Percentiles rank a stretch among this genome's conserved stretches.
Evolutionary conservation across 2,797 vertebrate species (phyloP).

Genomic region (Rhinichthys osculus): DNA sequence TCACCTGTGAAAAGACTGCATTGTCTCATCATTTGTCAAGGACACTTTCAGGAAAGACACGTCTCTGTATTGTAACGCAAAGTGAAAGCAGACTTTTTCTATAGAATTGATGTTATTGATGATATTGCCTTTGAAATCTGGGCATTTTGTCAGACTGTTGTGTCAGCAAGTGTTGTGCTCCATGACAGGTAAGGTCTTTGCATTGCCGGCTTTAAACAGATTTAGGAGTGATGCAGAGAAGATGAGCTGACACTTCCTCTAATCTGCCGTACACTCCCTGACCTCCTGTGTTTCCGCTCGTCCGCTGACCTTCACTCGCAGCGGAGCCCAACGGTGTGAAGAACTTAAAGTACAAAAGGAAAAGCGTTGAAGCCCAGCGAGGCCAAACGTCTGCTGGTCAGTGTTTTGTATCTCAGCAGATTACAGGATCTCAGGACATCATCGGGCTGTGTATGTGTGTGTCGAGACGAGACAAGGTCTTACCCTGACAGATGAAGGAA

Average conservation of each 20-base stretch:
- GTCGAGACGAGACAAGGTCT: constrained; percentile 63
- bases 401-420: constrained; percentile 26
- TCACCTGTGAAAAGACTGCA: constrained; percentile 18
- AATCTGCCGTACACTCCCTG: constrained; percentile 29
- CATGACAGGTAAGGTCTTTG: constrained; percentile 38
- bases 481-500: constrained; percentile 97
- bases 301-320: constrained; percentile 34
- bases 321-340: background rate
- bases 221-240: constrained; percentile 42
- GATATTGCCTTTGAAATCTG: constrained; percentile 43
- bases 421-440: constrained; percentile 28
- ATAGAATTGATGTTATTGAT: constrained; percentile 37
- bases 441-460: constrained; percentile 9
- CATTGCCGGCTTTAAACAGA: constrained; percentile 38
- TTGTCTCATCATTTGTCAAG: constrained; percentile 24
- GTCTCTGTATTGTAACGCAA: background rate
- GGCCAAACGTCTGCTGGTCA: background rate
- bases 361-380: background rate
- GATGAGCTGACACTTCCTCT: constrained; percentile 45
- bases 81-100: constrained; percentile 23
- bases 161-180: constrained; percentile 41
- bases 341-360: constrained; percentile 27
- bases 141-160: constrained; percentile 40
- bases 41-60: constrained; percentile 16
- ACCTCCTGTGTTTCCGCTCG: constrained; percentile 30